A percentile compares a stretch with the other conserved stretches of the same genome.
phyloP scores from a whole-genome alignment of 1,140 invertebrate genomes.

The Sycophaga agraensis region DNA sequence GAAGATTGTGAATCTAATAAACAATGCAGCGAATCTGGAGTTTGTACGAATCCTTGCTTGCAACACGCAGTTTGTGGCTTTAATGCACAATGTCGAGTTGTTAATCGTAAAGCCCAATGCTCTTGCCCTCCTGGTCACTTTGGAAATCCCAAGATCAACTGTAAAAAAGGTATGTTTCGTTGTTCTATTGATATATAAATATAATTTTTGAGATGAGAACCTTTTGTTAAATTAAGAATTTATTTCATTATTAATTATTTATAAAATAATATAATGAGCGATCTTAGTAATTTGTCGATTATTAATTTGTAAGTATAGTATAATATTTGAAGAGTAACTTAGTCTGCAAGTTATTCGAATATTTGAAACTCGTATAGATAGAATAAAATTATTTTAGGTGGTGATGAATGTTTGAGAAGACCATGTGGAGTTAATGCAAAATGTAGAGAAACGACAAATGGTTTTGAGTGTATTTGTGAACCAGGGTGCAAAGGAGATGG shows the following conservation, averaged over 20 bases:
- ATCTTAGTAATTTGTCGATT: no score
- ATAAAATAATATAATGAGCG: no score
- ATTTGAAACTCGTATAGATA: background rate
- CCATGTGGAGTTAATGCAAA: constrained; percentile 83
- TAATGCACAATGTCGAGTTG: constrained; percentile 84
- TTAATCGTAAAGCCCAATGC: constrained; percentile 75
- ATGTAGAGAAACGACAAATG: constrained; percentile 70
- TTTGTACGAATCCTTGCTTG: constrained; percentile 82
- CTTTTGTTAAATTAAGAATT: no score
- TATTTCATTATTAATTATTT: no score
- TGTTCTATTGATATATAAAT: no score
- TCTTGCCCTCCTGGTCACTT: constrained; percentile 82
- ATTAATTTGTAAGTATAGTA: no score
- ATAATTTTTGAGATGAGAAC: no score
- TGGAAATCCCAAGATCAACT: constrained; percentile 80
- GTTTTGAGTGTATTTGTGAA: constrained; percentile 77
- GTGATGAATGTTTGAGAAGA: constrained; percentile 71
- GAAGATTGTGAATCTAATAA: constrained; percentile 79
- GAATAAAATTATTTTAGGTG: constrained; percentile 57
- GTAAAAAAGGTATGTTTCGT: constrained; percentile 61
- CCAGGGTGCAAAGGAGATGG: constrained; percentile 81
- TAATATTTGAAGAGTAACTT: no score
- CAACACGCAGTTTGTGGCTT: constrained; percentile 74
- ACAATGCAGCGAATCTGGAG: constrained; percentile 69
- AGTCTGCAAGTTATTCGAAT: no score